Percentiles rank a stretch among this genome's conserved stretches.
Conservation (phyloP, 2,888 invertebrate species). For the Theristus sp. region DNA sequence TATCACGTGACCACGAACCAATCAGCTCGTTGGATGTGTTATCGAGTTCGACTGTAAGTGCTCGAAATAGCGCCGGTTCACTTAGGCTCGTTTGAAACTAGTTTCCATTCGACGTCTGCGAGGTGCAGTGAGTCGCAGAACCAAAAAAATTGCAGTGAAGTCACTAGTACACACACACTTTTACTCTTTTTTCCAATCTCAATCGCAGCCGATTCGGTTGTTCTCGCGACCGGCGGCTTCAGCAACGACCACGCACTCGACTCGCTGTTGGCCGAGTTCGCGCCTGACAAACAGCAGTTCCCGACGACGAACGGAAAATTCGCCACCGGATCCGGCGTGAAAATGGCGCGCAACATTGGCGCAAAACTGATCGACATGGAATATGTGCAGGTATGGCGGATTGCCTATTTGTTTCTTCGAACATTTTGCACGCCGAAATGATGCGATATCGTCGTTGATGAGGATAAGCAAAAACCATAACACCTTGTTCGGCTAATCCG, state of each 20-base stretch:
- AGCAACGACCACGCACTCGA: slow-evolving; percentile 18
- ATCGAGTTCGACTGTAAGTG: too few species aligned
- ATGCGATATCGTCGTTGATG: too few species aligned
- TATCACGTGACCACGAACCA: too few species aligned
- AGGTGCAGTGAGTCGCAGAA: too few species aligned
- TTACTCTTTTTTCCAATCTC: background rate
- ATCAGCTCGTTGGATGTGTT: too few species aligned
- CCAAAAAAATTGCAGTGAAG: too few species aligned
- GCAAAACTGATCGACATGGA: slow-evolving; percentile 26
- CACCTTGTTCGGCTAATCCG: too few species aligned
- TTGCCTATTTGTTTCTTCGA: background rate
- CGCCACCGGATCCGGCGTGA: slow-evolving; percentile 11
- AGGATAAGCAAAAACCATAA: too few species aligned
- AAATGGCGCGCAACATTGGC: slow-evolving; percentile 15
- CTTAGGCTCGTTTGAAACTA: too few species aligned
- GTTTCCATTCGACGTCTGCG: too few species aligned
- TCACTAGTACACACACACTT: background rate
- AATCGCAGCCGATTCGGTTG: slow-evolving; percentile 15
- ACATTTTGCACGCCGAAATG: background rate
- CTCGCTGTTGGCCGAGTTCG: slow-evolving; percentile 22
- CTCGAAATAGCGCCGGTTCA: too few species aligned
- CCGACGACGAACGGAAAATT: slow-evolving; percentile 28
- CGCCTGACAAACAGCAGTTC: slow-evolving; percentile 13
- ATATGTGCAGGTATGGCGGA: slow-evolving; percentile 15
- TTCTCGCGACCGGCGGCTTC: slow-evolving; percentile 27